Percentiles rank a stretch among this genome's conserved stretches.
These are phyloP conservation scores for Macroglossus sobrinus DNA, from an alignment of 2,113 vertebrate genomes.

Conservation along the genomic window DNA sequence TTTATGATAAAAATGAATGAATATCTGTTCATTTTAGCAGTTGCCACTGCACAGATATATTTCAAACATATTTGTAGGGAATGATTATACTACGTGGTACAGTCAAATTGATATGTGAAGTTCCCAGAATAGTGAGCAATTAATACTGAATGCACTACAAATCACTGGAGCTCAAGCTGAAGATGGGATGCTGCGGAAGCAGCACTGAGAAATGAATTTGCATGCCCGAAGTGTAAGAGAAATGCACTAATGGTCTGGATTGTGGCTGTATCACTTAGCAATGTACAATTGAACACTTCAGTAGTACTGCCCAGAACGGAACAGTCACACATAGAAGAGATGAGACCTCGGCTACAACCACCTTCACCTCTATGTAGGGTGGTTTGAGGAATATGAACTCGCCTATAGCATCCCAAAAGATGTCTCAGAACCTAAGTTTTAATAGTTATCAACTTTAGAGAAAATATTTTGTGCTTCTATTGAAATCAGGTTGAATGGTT, in stretches of 20 bases:
- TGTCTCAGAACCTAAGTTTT: not conserved
- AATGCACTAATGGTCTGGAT: not conserved
- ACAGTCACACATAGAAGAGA: not conserved
- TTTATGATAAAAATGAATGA: slow-evolving; percentile 44
- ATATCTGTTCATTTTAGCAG: slow-evolving; percentile 50
- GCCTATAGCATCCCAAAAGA: not conserved
- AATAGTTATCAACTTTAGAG: not conserved
- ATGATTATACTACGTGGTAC: slow-evolving; percentile 51
- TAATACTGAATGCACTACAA: slow-evolving; percentile 51
- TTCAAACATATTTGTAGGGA: slow-evolving; percentile 62
- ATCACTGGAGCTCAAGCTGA: slow-evolving; percentile 54
- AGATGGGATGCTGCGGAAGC: slow-evolving; percentile 39
- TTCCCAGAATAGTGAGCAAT: slow-evolving; percentile 71
- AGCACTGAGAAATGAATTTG: slow-evolving; percentile 32
- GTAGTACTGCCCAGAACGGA: not conserved
- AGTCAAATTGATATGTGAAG: slow-evolving; percentile 69
- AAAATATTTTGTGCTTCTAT: not conserved
- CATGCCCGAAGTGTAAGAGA: not conserved
- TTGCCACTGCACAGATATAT: slow-evolving; percentile 34
- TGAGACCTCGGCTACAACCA: not conserved
- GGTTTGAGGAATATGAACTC: not conserved
- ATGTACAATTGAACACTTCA: accelerated
- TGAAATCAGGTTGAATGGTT: not conserved
- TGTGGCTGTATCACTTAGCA: not conserved
- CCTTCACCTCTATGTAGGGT: not conserved